Conservation (phyloP, 2,888 invertebrate genomes). For the Coelinius sp. region DNA sequence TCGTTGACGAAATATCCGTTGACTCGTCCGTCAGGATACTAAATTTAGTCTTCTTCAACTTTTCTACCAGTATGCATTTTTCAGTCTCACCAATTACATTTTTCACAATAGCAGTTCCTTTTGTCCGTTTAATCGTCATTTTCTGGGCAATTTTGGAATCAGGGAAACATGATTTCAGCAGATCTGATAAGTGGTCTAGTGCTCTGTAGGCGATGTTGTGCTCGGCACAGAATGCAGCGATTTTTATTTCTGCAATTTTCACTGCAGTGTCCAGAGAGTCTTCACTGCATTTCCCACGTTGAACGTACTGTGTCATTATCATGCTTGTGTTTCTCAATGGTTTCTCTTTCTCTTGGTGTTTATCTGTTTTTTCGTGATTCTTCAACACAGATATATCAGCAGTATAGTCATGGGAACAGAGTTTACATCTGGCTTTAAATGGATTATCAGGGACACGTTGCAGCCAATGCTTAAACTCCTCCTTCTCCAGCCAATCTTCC, state of each 20-base stretch:
- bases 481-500: background rate
- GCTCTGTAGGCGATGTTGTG: background rate
- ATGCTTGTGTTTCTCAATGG: background rate
- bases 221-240: background rate
- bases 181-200: background rate
- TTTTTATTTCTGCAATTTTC: slow-evolving; percentile 11
- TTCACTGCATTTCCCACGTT: background rate
- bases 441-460: background rate
- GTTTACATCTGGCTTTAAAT: background rate
- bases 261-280: background rate
- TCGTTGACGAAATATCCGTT: background rate
- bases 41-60: background rate
- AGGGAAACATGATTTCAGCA: background rate
- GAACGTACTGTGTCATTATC: background rate
- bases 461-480: no score
- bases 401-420: background rate
- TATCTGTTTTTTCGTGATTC: background rate
- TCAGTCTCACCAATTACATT: background rate
- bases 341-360: background rate
- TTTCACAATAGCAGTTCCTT: background rate
- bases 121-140: background rate
- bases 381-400: slow-evolving; percentile 7
- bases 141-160: slow-evolving; percentile 5
- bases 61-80: background rate
- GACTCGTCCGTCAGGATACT: slow-evolving; percentile 2